Conservation (phyloP, 2,113 vertebrate genomes). For the Polypterus senegalus region DNA sequence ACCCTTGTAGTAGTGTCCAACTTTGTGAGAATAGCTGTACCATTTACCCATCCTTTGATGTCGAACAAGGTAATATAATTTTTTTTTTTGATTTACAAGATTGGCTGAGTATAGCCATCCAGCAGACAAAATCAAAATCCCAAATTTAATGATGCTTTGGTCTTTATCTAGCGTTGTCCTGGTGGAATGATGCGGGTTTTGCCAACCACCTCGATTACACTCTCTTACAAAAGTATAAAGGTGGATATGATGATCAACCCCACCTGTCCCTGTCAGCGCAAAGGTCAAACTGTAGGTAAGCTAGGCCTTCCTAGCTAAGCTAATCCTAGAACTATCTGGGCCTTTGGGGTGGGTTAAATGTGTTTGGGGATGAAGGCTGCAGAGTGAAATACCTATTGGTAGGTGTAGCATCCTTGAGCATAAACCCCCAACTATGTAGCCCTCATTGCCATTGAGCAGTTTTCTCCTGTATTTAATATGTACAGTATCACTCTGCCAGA, state of each 20-base stretch:
- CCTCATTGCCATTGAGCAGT: neutral
- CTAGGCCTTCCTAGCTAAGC: neutral
- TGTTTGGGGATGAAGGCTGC: neutral
- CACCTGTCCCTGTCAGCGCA: neutral
- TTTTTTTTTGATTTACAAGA: neutral
- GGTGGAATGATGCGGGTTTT: neutral
- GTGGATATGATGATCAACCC: neutral
- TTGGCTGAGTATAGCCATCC: neutral
- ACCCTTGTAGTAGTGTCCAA: neutral
- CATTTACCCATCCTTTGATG: neutral
- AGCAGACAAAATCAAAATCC: neutral
- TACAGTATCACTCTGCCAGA: constrained; percentile 36
- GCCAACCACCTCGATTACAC: neutral
- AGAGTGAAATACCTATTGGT: neutral
- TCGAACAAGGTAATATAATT: accelerated
- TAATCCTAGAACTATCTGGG: neutral
- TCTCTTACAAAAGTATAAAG: neutral
- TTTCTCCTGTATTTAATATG: constrained; percentile 2
- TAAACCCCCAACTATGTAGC: accelerated
- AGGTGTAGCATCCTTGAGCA: neutral
- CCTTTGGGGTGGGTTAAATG: neutral
- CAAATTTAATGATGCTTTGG: neutral
- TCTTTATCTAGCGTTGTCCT: neutral
- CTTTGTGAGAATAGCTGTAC: neutral
- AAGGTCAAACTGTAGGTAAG: neutral